phyloP scores from a whole-genome alignment of 2,113 vertebrate genomes.

The Orientallactaga bullata region DNA sequence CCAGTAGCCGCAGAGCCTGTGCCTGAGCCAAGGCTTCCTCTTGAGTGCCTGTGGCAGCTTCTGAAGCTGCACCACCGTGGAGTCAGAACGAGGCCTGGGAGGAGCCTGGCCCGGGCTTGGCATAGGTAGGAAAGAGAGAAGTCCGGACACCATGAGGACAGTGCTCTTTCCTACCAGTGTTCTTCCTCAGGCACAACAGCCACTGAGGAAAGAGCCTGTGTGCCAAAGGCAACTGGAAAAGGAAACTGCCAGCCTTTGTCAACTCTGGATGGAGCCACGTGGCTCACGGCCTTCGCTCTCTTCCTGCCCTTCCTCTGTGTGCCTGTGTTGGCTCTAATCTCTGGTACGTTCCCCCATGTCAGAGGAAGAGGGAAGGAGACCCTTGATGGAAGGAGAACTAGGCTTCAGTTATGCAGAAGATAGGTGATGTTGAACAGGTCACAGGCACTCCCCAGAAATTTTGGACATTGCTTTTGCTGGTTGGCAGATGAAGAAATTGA shows the following conservation, averaged over 20 bases:
- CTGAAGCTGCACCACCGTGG: background rate
- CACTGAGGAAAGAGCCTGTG: background rate
- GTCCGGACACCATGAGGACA: background rate
- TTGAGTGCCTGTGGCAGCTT: background rate
- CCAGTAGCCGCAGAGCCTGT: background rate
- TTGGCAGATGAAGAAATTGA: background rate
- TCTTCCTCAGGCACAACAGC: background rate
- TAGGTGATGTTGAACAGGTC: background rate
- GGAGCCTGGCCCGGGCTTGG: background rate
- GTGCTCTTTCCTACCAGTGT: background rate
- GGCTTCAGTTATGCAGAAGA: background rate
- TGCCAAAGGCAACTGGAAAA: background rate
- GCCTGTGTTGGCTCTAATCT: background rate
- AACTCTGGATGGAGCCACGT: background rate
- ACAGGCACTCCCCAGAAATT: background rate
- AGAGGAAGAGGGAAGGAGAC: background rate
- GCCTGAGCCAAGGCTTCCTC: background rate
- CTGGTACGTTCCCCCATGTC: background rate
- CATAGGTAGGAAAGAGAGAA: background rate
- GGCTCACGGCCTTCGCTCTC: background rate
- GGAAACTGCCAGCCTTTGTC: no score
- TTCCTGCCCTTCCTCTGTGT: background rate
- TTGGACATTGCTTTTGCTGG: background rate
- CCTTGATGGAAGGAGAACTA: no score
- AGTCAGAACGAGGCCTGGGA: background rate